Evolutionary conservation across 2,113 vertebrate genomes (phyloP).

Genomic region (Sapajus apella): DNA sequence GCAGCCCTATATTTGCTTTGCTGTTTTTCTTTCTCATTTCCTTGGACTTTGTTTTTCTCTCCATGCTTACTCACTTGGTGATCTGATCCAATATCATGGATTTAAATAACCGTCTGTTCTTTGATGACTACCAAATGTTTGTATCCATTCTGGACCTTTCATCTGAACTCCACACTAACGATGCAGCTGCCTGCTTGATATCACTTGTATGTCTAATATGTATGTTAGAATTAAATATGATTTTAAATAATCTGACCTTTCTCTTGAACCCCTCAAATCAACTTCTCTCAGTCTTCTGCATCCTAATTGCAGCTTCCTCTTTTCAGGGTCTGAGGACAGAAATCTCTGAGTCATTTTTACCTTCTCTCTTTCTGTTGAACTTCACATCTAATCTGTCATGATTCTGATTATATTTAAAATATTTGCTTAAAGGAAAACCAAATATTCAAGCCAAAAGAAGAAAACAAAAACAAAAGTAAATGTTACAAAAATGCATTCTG

Average conservation of each 20-base stretch:
- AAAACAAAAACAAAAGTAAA: background rate
- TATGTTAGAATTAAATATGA: background rate
- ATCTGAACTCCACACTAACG: background rate
- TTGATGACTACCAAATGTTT: constrained; percentile 19
- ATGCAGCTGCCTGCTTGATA: background rate
- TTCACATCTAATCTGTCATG: background rate
- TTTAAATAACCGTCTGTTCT: constrained; percentile 4
- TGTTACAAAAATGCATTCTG: background rate
- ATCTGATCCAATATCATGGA: background rate
- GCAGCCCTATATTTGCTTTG: background rate
- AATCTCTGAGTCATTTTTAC: background rate
- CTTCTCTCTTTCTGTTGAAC: background rate
- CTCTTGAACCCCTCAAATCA: background rate
- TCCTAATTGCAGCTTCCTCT: background rate
- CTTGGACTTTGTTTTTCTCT: background rate
- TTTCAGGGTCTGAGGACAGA: background rate
- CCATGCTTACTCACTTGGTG: background rate
- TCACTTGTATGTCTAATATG: background rate
- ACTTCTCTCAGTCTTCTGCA: background rate
- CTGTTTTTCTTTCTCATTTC: background rate
- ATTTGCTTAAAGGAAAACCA: constrained; percentile 11
- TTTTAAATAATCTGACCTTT: background rate
- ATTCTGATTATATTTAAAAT: background rate
- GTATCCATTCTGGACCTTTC: background rate
- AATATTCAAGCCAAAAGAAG: background rate